These are phyloP conservation scores for Hemicentrotus pulcherrimus DNA, from an alignment of 35 echinoderm and acorn worm species.

Conservation along the genomic window DNA sequence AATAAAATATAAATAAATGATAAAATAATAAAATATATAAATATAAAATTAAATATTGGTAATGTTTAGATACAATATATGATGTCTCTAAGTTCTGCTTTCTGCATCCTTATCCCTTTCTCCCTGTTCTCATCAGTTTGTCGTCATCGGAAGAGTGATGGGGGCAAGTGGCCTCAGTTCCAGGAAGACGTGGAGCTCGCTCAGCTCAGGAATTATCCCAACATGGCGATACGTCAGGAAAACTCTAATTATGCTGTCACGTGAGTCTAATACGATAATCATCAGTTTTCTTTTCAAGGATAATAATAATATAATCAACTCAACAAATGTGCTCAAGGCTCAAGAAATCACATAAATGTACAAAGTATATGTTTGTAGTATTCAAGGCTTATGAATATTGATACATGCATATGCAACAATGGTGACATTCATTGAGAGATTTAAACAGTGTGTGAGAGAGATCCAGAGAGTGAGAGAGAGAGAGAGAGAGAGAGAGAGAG, in stretches of 20 bases:
- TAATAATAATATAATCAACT: too few relatives aligned
- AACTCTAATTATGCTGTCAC: conserved; percentile 89
- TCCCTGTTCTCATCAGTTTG: conserved; percentile 45
- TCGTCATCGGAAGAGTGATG: neutral
- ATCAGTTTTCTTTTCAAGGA: neutral
- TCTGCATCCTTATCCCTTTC: neutral
- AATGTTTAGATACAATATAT: neutral
- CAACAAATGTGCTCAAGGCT: too few relatives aligned
- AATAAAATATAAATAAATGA: too few relatives aligned
- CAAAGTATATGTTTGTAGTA: too few relatives aligned
- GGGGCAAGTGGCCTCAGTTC: conserved; percentile 8
- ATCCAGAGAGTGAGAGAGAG: too few relatives aligned
- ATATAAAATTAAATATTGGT: neutral
- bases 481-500: too few relatives aligned
- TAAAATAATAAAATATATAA: too few relatives aligned
- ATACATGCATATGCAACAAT: too few relatives aligned
- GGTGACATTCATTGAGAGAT: too few relatives aligned
- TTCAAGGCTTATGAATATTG: too few relatives aligned
- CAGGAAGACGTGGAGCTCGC: conserved; percentile 78
- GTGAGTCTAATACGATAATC: conserved; percentile 59
- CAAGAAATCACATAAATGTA: too few relatives aligned
- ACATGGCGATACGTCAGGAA: conserved; percentile 61
- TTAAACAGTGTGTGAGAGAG: too few relatives aligned
- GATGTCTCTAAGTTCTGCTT: neutral
- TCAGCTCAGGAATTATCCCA: conserved; percentile 76